Percentiles rank a stretch among this genome's conserved stretches.
phyloP scores from a whole-genome alignment of 2,888 invertebrate species.

The Lithophane socia region DNA sequence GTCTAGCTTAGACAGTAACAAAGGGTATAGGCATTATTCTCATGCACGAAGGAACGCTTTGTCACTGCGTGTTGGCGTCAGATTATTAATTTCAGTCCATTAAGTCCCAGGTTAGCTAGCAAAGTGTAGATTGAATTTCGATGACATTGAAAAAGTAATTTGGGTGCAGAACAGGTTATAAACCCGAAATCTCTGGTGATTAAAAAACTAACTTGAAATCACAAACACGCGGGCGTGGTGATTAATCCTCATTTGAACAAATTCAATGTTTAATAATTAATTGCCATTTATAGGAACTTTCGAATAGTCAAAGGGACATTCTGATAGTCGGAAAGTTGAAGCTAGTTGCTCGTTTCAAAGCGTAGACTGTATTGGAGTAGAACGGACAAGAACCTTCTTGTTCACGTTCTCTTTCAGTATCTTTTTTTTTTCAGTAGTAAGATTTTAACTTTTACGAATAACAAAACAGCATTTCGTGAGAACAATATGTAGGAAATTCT shows the following conservation, averaged over 20 bases:
- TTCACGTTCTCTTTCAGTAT: background rate
- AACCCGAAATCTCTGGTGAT: background rate
- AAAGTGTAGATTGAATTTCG: constrained; percentile 22
- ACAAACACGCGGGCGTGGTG: background rate
- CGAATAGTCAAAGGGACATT: background rate
- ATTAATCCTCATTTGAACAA: background rate
- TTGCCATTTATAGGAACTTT: background rate
- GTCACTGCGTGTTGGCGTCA: constrained; percentile 5
- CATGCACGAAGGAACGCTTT: background rate
- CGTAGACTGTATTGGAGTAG: background rate
- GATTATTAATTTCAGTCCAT: constrained; percentile 39
- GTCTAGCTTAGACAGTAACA: background rate
- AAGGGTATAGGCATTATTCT: constrained; percentile 5
- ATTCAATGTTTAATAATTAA: background rate
- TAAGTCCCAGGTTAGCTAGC: background rate
- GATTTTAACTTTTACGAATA: background rate
- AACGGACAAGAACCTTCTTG: too few relatives aligned
- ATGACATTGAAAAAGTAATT: constrained; percentile 14
- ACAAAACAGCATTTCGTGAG: background rate
- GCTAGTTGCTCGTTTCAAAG: background rate
- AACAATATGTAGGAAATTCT: too few relatives aligned
- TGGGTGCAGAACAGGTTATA: background rate
- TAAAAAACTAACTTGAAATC: background rate
- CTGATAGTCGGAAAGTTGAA: background rate
- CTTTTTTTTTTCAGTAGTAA: background rate